Percentiles rank a stretch among this genome's conserved stretches.
Evolutionary conservation across 2,797 vertebrate genomes (phyloP).

Genomic region (Melanotaenia nigrans): DNA sequence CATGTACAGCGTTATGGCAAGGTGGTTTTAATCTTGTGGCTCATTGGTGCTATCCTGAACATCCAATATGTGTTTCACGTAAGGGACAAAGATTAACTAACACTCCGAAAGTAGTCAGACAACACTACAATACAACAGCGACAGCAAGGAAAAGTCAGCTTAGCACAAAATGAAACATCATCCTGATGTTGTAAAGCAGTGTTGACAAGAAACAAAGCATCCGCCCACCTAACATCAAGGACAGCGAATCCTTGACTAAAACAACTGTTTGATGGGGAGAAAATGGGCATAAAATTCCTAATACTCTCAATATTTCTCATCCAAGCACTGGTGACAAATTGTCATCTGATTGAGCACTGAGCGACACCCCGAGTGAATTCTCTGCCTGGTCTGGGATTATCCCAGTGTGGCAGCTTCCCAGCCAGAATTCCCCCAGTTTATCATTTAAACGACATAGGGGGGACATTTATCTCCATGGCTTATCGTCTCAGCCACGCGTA

Average conservation of each 20-base stretch:
- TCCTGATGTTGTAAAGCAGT: slow-evolving; percentile 7
- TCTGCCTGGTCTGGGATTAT: slow-evolving; percentile 66
- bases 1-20: no score
- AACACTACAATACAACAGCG: neutral
- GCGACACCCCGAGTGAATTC: slow-evolving; percentile 54
- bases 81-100: no score
- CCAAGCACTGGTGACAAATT: slow-evolving; percentile 62
- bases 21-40: no score
- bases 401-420: slow-evolving; percentile 69
- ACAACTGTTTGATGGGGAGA: slow-evolving; percentile 48
- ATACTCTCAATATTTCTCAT: slow-evolving; percentile 65
- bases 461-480: slow-evolving; percentile 74
- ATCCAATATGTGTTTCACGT: no score
- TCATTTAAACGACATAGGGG: slow-evolving; percentile 75
- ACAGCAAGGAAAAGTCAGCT: neutral
- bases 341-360: slow-evolving; percentile 48
- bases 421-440: slow-evolving; percentile 73
- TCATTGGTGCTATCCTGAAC: no score
- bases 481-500: slow-evolving; percentile 63
- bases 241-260: slow-evolving; percentile 49
- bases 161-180: slow-evolving; percentile 11
- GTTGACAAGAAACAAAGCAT: slow-evolving; percentile 23
- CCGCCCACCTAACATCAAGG: slow-evolving; percentile 10
- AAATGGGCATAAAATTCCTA: slow-evolving; percentile 62
- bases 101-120: neutral